Percentiles rank a stretch among this genome's conserved stretches.
Conservation (phyloP, 2,113 vertebrate species). For the Planiliza haematocheilus region DNA sequence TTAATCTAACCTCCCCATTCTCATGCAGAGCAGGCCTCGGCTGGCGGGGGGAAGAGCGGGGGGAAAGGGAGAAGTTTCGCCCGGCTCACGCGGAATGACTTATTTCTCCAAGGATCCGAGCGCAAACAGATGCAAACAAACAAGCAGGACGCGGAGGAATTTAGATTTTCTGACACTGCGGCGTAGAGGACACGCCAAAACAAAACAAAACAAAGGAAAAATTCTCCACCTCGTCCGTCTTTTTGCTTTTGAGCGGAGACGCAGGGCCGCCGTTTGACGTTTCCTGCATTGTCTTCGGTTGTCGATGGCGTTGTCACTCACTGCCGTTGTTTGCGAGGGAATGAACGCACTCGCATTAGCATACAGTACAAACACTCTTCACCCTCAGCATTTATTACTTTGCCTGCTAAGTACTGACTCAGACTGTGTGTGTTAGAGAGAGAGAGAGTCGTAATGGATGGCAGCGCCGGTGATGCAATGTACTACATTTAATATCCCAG, state of each 20-base stretch:
- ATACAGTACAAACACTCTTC: conserved; percentile 27
- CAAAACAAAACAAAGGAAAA: no score
- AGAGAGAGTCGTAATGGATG: conserved; percentile 30
- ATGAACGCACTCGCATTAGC: conserved; percentile 29
- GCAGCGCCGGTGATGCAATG: conserved; percentile 14
- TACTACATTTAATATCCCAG: conserved; percentile 34
- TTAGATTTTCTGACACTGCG: conserved; percentile 22
- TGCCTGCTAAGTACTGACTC: conserved; percentile 11
- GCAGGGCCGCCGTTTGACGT: conserved; percentile 8
- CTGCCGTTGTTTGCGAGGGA: conserved; percentile 22
- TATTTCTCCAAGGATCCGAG: conserved; percentile 59
- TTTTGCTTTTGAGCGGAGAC: not conserved
- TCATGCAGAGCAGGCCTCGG: conserved; percentile 67
- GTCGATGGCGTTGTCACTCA: conserved; percentile 31
- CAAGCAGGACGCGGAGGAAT: conserved; percentile 47
- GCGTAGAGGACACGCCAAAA: not conserved
- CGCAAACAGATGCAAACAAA: conserved; percentile 61
- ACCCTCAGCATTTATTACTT: conserved; percentile 23
- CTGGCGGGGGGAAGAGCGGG: conserved; percentile 15
- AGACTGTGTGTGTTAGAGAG: conserved; percentile 21
- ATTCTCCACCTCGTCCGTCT: not conserved
- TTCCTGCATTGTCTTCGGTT: not conserved
- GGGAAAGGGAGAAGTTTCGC: conserved; percentile 37
- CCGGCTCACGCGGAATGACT: conserved; percentile 57
- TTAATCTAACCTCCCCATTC: conserved; percentile 62